Conservation (phyloP, 2,888 invertebrate species). For the Nymphalis polychloros region DNA sequence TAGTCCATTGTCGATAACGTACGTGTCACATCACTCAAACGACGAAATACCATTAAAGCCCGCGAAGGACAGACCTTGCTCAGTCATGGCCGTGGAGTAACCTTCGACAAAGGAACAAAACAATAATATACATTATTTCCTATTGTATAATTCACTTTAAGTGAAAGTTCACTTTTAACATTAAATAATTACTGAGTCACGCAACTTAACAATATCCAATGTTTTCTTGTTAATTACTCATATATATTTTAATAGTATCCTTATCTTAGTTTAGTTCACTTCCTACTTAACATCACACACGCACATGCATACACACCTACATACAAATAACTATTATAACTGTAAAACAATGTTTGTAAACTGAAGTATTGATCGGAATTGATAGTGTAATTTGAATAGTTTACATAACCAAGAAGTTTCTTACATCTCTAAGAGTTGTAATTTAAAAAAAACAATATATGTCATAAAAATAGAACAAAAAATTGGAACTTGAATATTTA, state of each 20-base stretch:
- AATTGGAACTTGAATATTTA: not conserved
- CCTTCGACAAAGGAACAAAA: slow-evolving; percentile 33
- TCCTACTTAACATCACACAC: too few species aligned
- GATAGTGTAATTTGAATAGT: too few species aligned
- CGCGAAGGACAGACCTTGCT: slow-evolving; percentile 38
- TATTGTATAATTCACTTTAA: slow-evolving; percentile 16
- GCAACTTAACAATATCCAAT: not conserved
- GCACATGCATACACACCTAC: too few species aligned
- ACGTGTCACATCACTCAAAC: slow-evolving; percentile 29
- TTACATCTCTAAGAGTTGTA: too few species aligned
- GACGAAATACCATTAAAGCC: slow-evolving; percentile 28
- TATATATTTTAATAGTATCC: not conserved
- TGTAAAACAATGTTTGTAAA: too few species aligned
- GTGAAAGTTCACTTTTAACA: slow-evolving; percentile 18
- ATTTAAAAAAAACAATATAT: too few species aligned
- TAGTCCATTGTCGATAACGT: slow-evolving; percentile 11
- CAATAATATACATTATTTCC: slow-evolving; percentile 30
- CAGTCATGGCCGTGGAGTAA: slow-evolving; percentile 40
- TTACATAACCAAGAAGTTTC: too few species aligned
- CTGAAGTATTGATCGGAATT: too few species aligned
- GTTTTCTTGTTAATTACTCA: not conserved
- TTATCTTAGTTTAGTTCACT: not conserved
- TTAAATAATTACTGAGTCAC: not conserved
- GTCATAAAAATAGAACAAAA: too few species aligned
- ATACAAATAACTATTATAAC: too few species aligned